Evolutionary conservation across 2,113 vertebrate genomes (phyloP), one percentile per base, ranked within the genome.

Genomic region (Labeo catla): DNA sequence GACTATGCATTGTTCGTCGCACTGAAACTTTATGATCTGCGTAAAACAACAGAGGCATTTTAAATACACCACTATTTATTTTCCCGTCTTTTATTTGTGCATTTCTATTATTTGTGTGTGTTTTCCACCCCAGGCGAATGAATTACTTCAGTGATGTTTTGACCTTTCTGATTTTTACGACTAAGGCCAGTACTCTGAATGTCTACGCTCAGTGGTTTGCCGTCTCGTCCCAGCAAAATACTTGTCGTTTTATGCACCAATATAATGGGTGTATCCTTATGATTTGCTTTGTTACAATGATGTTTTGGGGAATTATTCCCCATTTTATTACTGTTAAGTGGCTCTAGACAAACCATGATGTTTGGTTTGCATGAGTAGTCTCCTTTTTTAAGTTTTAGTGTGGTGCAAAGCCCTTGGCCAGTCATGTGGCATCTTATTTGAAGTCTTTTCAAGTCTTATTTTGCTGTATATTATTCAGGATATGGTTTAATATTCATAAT

Each of bases 231-330:
- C 21, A 47, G 54, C 19, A 59, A 59, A 80, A 50, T 13, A 45
- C 63, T 54, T 76, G 84, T 54, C 4, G 66, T 81, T 86, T 85
- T 76, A 87, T 74, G 59, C 52, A 16, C 43, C 84, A 45, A 72
- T 54, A 73, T 74, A 87, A 79, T 57, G 47, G 81, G 68, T 81
- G 76, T 65, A 79, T 84, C 63, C 54, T 76, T 65, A 78, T 81
- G 85, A 74, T 66, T 85, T 85, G 73, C 74, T 89, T 84, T 90
- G 72, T 21, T 73, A 86, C 63, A 57, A 80, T 70, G 73, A 86
- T 86, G 78, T 84, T 84, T 88, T 72, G 70, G 54, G 85, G 43
- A 63, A 59, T 57, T 82, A 68, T 76, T 86, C 23, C 23, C 80
- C n/a, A 66, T 86, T 87, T 87, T 86, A 83, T 61, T 84, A 34